Evolutionary conservation across 2,113 vertebrate genomes (phyloP).

Genomic region (Rhea americana): DNA sequence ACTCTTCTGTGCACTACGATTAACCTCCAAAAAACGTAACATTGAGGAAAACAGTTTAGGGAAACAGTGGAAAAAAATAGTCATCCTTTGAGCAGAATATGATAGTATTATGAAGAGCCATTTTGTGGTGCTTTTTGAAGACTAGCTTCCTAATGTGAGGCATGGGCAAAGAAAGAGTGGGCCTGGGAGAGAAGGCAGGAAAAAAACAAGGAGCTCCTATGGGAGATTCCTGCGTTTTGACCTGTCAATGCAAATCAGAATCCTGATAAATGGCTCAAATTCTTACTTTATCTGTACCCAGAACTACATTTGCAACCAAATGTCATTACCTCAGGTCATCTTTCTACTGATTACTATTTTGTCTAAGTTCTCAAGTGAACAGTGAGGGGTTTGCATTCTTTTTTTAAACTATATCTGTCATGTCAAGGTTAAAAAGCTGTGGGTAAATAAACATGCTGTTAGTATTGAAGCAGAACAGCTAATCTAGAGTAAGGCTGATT

Average conservation of each 20-base stretch:
- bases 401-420: conserved; percentile 40
- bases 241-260: background rate
- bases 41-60: background rate
- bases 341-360: conserved; percentile 31
- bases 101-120: background rate
- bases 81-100: background rate
- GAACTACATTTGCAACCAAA: conserved; percentile 13
- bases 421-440: conserved; percentile 53
- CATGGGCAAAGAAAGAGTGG: background rate
- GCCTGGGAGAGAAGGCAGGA: background rate
- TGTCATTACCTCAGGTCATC: conserved; percentile 34
- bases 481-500: conserved; percentile 42
- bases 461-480: conserved; percentile 21
- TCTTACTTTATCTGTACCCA: conserved; percentile 49
- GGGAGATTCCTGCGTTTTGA: conserved; percentile 3
- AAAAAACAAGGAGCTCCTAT: background rate
- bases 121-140: background rate
- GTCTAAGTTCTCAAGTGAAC: conserved; percentile 45
- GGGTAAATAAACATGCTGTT: conserved; percentile 46
- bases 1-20: background rate
- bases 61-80: background rate
- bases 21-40: background rate
- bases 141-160: background rate
- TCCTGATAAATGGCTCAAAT: conserved; percentile 29
- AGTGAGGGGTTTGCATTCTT: conserved; percentile 20